Evolutionary conservation across 2,888 invertebrate species (phyloP).

Genomic region (Orthosia cruda): DNA sequence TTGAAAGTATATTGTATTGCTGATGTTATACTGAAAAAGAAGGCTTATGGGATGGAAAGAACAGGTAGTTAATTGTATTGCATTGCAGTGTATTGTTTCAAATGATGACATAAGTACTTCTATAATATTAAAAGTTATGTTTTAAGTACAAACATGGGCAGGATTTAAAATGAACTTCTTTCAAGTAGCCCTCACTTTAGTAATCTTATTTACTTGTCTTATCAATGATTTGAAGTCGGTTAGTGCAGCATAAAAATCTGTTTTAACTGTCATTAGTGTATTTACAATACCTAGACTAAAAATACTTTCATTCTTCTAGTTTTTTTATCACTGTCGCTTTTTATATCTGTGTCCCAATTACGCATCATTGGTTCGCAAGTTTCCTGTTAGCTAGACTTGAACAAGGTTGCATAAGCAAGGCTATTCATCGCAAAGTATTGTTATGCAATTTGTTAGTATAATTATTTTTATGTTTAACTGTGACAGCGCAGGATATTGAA

Average conservation of each 20-base stretch:
- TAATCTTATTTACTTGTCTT: constrained; percentile 40
- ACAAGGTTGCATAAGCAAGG: constrained; percentile 56
- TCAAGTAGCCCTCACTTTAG: constrained; percentile 11
- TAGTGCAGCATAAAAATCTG: not conserved
- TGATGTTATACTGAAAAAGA: not conserved
- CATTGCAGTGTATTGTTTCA: not conserved
- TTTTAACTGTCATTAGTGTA: not conserved
- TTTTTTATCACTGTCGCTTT: constrained; percentile 17
- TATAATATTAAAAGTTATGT: not conserved
- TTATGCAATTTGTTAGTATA: constrained; percentile 14
- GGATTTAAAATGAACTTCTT: not conserved
- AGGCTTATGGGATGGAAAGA: not conserved
- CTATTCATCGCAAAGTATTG: constrained; percentile 48
- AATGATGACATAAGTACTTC: not conserved
- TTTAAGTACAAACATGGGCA: not conserved
- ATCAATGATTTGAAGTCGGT: constrained; percentile 16
- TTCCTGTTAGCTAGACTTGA: constrained; percentile 52
- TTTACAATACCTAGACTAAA: constrained; percentile 7
- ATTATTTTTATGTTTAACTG: constrained; percentile 5
- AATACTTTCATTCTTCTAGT: constrained; percentile 20
- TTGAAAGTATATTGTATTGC: not conserved
- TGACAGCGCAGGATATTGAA: not conserved
- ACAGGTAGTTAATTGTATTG: no score
- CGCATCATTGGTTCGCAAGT: constrained; percentile 48
- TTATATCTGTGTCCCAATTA: constrained; percentile 41